Evolutionary conservation across 1,140 invertebrate species (phyloP), one percentile per base, ranked within the genome.

Genomic region (Asobara japonica): DNA sequence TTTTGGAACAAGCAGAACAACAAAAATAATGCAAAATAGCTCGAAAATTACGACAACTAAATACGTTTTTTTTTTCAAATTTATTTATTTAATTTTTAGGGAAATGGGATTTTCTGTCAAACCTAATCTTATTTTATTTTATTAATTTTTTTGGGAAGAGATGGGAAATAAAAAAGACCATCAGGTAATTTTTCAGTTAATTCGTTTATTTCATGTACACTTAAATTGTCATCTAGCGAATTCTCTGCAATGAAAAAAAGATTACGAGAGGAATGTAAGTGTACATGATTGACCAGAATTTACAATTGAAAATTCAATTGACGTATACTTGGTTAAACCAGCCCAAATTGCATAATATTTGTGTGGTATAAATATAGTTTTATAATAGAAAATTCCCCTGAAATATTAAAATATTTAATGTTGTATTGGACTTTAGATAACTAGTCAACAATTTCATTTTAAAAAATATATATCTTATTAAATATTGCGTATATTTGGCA

Each of bases 401-500:
- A 36, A 6, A 6, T 36, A 6, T 36, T 36, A 36, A 36, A 36
- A 36, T 36, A 36, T 36, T 51, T 7, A 18, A 20, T 51, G 8
- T 51, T 51, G 4, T 3, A 20, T 51, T 51, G 25, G 11, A 56
- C 6, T 56, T 18, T 60, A 25, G 27, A 68, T 10, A 69, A 71
- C 22, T 65, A 66, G 36, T 72, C 41, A 66, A 72, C 65, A 78
- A 78, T 78, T 71, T 71, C 67, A 18, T 13, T 79, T 76, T 73
- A 65, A 65, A 36, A 31, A 69, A 20, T 74, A 71, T 60, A 45
- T 69, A 62, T 56, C 51, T 6, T 45, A 70, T 64, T 79, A 76
- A 51, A 74, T 65, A 6, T 72, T 78, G 79, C 74, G 77, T 79
- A 79, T 79, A 79, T 81, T 81, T 80, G 79, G 79, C 71, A 79